A percentile compares a stretch with the other conserved stretches of the same genome.
Conservation (phyloP, 1,140 invertebrate species). For the Augochlora pura region DNA sequence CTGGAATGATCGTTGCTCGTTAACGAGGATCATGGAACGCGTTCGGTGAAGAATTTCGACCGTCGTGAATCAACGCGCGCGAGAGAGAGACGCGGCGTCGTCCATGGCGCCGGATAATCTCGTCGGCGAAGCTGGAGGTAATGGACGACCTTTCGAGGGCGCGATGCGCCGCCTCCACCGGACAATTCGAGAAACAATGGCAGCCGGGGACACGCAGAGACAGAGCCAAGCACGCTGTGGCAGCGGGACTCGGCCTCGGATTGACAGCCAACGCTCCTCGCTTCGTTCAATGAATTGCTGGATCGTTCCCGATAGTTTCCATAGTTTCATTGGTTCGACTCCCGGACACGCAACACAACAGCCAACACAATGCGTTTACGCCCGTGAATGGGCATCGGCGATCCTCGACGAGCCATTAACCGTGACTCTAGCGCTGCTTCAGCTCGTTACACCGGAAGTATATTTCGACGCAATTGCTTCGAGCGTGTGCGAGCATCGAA, state of each 20-base stretch:
- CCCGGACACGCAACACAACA: not conserved
- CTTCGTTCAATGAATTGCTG: constrained; percentile 1
- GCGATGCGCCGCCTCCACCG: constrained; percentile 75
- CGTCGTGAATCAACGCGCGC: constrained; percentile 14
- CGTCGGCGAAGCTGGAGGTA: constrained; percentile 53
- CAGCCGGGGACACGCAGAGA: constrained; percentile 61
- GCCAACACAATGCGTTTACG: not conserved
- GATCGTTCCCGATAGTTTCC: not conserved
- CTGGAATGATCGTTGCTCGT: not conserved
- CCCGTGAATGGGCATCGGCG: not conserved
- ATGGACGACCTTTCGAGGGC: constrained; percentile 76
- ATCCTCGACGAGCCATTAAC: not conserved
- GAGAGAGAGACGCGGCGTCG: not conserved
- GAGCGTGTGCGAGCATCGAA: too few species aligned
- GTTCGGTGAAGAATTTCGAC: not conserved
- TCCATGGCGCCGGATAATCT: constrained; percentile 49
- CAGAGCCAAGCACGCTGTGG: not conserved
- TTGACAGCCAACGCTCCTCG: constrained; percentile 11
- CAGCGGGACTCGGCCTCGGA: constrained; percentile 15
- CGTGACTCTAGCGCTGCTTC: too few species aligned
- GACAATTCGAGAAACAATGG: constrained; percentile 76
- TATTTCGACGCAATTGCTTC: not conserved
- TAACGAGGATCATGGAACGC: not conserved
- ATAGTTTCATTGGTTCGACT: not conserved
- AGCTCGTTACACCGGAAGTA: not conserved